Evolutionary conservation across 2,113 vertebrate species (phyloP).

Genomic region (Corvus hawaiiensis): DNA sequence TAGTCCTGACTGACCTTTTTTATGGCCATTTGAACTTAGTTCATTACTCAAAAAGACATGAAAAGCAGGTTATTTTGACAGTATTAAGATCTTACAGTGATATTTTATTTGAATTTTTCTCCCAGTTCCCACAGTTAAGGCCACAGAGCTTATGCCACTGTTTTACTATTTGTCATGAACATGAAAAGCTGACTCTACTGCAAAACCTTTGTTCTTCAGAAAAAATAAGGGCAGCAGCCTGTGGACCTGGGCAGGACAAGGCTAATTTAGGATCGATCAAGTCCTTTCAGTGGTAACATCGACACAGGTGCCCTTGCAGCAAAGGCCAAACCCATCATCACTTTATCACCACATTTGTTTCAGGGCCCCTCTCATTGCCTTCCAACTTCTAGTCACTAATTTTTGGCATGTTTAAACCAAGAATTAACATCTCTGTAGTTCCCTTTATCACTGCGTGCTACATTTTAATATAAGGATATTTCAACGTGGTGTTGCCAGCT

Average conservation of each 20-base stretch:
- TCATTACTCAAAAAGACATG: background rate
- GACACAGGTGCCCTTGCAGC: background rate
- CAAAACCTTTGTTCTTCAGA: background rate
- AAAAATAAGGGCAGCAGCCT: background rate
- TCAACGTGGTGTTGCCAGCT: conserved; percentile 47
- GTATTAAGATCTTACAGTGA: background rate
- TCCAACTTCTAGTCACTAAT: background rate
- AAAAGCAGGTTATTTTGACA: background rate
- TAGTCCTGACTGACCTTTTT: background rate
- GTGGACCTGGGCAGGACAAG: background rate
- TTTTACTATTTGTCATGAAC: background rate
- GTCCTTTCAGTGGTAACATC: background rate
- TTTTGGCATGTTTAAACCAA: conserved; percentile 23
- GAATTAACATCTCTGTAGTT: conserved; percentile 16
- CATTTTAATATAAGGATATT: conserved; percentile 27
- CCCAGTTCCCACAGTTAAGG: background rate
- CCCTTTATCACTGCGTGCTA: conserved; percentile 8
- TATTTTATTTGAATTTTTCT: background rate
- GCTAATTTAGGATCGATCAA: background rate
- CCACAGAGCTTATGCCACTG: background rate
- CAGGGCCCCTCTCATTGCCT: background rate
- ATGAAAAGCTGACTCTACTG: background rate
- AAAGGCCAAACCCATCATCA: conserved; percentile 19
- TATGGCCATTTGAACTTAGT: background rate
- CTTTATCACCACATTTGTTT: background rate